These are phyloP conservation scores for Biston stratarius DNA, from an alignment of 2,888 invertebrate genomes.

Conservation along the genomic window DNA sequence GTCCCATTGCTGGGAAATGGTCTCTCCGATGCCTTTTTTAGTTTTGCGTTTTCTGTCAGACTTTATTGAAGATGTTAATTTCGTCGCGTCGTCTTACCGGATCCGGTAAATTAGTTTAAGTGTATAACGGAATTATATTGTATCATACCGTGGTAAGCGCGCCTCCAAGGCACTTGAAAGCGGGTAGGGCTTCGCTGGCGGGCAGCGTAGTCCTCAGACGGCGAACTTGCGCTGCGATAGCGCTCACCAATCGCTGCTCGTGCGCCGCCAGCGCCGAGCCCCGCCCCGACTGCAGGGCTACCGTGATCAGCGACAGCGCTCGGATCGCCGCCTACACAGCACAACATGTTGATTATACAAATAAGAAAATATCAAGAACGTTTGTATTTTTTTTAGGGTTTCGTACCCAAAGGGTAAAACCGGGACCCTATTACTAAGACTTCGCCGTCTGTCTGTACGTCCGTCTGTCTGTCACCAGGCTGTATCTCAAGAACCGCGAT, in stretches of 20 bases:
- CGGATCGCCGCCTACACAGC: slow-evolving; percentile 74
- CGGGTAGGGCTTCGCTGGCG: slow-evolving; percentile 65
- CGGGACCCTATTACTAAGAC: no score
- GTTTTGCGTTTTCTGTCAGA: no score
- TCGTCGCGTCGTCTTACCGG: no score
- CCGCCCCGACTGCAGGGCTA: slow-evolving; percentile 86
- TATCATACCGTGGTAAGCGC: slow-evolving; percentile 70
- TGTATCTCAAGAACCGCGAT: no score
- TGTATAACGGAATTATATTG: not conserved
- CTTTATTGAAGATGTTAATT: no score
- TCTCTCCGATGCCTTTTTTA: no score
- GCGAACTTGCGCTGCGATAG: slow-evolving; percentile 88
- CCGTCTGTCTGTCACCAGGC: no score
- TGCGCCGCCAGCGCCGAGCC: slow-evolving; percentile 82
- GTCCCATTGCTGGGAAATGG: no score
- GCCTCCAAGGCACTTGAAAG: slow-evolving; percentile 75
- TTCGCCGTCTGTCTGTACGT: no score
- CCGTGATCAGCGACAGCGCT: slow-evolving; percentile 90
- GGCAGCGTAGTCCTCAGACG: slow-evolving; percentile 72
- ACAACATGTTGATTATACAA: not conserved
- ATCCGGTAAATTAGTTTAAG: not conserved
- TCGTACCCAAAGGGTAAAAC: no score
- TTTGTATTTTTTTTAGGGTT: no score
- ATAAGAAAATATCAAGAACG: no score
- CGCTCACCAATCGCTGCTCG: slow-evolving; percentile 89